phyloP scores from a whole-genome alignment of 2,797 vertebrate genomes.

The Carapus acus region DNA sequence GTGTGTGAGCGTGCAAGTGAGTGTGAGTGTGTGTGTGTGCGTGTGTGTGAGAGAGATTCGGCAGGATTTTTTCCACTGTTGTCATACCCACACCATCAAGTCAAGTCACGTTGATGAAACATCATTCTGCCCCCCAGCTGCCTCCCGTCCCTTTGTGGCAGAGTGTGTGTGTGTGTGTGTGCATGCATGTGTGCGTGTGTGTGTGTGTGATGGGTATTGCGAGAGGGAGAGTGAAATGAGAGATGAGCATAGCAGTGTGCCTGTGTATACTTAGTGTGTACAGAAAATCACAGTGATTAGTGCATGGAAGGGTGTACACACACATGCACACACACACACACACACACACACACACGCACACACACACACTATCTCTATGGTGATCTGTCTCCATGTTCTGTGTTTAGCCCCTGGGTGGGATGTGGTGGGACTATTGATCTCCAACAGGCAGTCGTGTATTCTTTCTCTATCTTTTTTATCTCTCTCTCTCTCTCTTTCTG shows the following conservation, averaged over 20 bases:
- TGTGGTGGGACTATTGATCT: background rate
- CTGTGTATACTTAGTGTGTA: slow-evolving; percentile 5
- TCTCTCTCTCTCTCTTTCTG: background rate
- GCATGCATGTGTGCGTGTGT: no score
- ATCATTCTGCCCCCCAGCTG: slow-evolving; percentile 24
- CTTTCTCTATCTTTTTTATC: no score
- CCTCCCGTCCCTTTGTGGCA: slow-evolving; percentile 20
- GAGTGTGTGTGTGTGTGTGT: slow-evolving; percentile 1
- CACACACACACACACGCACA: no score
- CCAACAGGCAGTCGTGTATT: background rate
- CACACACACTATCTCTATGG: background rate
- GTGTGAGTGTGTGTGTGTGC: slow-evolving; percentile 2
- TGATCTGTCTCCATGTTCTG: background rate
- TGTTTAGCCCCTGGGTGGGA: no score
- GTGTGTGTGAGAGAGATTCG: slow-evolving; percentile 15
- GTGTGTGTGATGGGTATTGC: no score
- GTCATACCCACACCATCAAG: slow-evolving; percentile 55
- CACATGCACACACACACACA: slow-evolving; percentile 2
- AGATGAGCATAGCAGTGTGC: background rate
- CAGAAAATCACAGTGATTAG: slow-evolving; percentile 30
- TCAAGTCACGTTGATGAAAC: slow-evolving; percentile 51
- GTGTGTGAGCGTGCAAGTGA: background rate
- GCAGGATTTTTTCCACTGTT: slow-evolving; percentile 28
- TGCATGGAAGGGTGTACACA: slow-evolving; percentile 7
- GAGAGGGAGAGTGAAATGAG: background rate